Evolutionary conservation across 2,888 invertebrate species (phyloP).

Genomic region (Tenthredo mesomela): DNA sequence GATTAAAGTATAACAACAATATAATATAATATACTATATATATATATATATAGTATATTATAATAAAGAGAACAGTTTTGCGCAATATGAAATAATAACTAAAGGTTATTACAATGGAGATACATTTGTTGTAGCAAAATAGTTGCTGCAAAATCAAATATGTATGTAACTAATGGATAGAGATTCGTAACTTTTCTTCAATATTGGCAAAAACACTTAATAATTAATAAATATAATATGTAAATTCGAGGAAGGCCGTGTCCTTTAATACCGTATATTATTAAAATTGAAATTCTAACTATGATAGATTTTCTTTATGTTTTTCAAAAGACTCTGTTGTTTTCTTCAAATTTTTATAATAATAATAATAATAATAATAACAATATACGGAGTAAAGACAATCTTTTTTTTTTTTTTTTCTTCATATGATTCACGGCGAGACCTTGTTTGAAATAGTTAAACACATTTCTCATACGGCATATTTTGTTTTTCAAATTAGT

Average conservation of each 20-base stretch:
- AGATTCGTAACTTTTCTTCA: background rate
- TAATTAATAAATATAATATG: background rate
- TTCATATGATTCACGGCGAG: background rate
- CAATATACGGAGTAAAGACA: background rate
- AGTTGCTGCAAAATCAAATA: background rate
- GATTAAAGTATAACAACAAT: constrained; percentile 17
- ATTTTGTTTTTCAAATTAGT: background rate
- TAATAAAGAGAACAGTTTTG: constrained; percentile 17
- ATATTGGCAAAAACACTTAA: constrained; percentile 16
- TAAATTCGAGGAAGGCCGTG: background rate
- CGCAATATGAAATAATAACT: constrained; percentile 3
- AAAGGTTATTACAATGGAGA: background rate
- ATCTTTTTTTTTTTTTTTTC: background rate
- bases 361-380: background rate
- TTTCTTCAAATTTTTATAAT: background rate
- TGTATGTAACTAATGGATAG: background rate
- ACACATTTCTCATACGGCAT: background rate
- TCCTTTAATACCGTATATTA: background rate
- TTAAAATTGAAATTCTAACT: background rate
- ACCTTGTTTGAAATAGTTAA: background rate
- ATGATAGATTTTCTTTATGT: background rate
- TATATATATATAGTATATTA: background rate
- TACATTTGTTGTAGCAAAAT: background rate
- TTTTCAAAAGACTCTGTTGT: background rate
- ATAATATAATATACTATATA: background rate